phyloP scores from a whole-genome alignment of 2,888 invertebrate genomes.

The Glyphotaelius pellucidus region DNA sequence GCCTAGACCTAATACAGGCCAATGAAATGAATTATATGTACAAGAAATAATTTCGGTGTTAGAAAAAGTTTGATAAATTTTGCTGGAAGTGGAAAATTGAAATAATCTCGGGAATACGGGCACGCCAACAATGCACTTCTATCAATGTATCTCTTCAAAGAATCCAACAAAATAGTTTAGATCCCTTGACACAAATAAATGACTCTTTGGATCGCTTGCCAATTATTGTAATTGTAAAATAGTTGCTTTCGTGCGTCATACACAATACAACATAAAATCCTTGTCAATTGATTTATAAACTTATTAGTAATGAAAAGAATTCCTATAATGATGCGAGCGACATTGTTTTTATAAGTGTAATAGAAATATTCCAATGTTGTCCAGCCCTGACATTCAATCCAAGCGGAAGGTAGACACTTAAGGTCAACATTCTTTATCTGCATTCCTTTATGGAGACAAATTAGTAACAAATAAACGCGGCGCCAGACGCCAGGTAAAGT shows the following conservation, averaged over 20 bases:
- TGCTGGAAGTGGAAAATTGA: not conserved
- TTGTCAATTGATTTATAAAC: not conserved
- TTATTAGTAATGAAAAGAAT: not conserved
- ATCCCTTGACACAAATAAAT: not conserved
- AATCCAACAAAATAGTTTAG: not conserved
- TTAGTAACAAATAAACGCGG: slow-evolving; percentile 42
- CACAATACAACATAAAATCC: not conserved
- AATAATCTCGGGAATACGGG: not conserved
- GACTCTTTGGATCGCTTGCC: not conserved
- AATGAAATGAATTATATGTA: not conserved
- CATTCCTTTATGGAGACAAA: slow-evolving; percentile 51
- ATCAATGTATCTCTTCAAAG: not conserved
- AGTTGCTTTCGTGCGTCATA: not conserved
- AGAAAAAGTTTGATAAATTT: not conserved
- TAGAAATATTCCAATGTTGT: not conserved
- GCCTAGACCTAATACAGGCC: not conserved
- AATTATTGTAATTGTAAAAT: not conserved
- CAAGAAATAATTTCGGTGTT: too few relatives aligned
- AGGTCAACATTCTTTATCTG: slow-evolving; percentile 42
- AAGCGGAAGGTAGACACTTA: slow-evolving; percentile 28
- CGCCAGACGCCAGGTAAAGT: slow-evolving; percentile 52
- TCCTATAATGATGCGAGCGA: not conserved
- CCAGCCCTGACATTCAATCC: slow-evolving; percentile 10
- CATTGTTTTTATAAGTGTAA: not conserved
- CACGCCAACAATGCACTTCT: not conserved